phyloP scores from a whole-genome alignment of 2,888 invertebrate genomes.

The Beris chalybata region DNA sequence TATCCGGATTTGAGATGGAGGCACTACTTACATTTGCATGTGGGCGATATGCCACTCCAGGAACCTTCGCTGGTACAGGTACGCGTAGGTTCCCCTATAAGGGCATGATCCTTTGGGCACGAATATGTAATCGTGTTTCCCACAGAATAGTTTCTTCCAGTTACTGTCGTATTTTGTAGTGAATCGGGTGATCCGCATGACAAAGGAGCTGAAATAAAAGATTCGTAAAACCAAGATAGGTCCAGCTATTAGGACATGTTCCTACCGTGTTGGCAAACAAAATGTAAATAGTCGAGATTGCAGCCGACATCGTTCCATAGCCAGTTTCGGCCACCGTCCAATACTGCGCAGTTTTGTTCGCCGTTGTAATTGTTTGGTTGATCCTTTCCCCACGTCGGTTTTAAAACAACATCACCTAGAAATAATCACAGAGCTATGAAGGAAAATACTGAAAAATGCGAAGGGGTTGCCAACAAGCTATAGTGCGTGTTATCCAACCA shows the following conservation, averaged over 20 bases:
- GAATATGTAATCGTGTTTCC: conserved; percentile 72
- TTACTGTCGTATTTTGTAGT: conserved; percentile 77
- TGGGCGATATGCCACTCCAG: conserved; percentile 81
- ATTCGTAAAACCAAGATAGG: not conserved
- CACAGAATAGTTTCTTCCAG: conserved; percentile 68
- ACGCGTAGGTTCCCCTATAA: conserved; percentile 70
- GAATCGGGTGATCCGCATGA: conserved; percentile 89
- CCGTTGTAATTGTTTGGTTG: conserved; percentile 96
- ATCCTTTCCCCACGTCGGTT: conserved; percentile 89
- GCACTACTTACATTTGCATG: conserved; percentile 77
- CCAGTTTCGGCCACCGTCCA: conserved; percentile 89
- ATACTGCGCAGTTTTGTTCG: conserved; percentile 91
- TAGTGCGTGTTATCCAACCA: too few relatives aligned
- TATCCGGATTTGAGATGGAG: not conserved
- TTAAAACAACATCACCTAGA: conserved; percentile 74
- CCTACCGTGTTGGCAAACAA: conserved; percentile 88
- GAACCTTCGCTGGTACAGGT: conserved; percentile 75
- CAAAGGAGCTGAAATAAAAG: conserved; percentile 68
- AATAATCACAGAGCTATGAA: not conserved
- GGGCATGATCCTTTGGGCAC: conserved; percentile 81
- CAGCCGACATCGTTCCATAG: conserved; percentile 94
- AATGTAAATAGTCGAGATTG: conserved; percentile 88
- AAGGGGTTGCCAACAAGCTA: too few relatives aligned
- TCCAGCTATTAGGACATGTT: not conserved
- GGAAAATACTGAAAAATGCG: too few relatives aligned